These are phyloP conservation scores for Typhlomys cinereus DNA, from an alignment of 2,113 vertebrate genomes.

Conservation along the genomic window DNA sequence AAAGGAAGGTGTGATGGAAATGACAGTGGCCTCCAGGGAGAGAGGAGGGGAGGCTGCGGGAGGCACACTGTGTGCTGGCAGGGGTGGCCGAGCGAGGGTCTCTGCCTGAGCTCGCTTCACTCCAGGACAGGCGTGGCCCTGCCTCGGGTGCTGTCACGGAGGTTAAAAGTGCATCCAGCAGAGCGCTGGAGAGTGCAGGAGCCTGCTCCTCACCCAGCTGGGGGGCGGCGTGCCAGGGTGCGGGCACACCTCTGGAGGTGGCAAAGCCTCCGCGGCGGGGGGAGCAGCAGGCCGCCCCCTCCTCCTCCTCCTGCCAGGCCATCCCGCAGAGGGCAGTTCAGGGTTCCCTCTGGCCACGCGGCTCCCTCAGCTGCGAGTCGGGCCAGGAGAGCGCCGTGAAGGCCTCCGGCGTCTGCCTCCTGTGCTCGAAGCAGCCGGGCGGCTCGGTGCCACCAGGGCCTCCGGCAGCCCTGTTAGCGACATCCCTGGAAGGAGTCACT, in stretches of 20 bases:
- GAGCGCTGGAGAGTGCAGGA: not conserved
- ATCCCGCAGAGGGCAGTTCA: slow-evolving; percentile 71
- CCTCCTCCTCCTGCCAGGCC: not conserved
- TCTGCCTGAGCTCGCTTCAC: not conserved
- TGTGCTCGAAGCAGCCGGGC: not conserved
- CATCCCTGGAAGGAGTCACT: not conserved
- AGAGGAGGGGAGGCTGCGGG: accelerated
- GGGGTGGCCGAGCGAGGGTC: not conserved
- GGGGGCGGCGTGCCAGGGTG: not conserved
- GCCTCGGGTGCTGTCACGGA: not conserved
- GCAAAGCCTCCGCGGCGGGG: too few relatives aligned
- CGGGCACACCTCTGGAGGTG: not conserved
- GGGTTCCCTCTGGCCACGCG: not conserved
- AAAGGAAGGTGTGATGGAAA: not conserved
- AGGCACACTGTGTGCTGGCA: not conserved
- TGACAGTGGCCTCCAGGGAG: not conserved
- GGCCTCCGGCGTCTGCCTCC: not conserved
- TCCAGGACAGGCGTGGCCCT: accelerated
- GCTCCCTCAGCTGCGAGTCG: not conserved
- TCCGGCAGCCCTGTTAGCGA: accelerated
- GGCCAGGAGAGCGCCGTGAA: not conserved
- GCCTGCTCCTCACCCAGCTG: not conserved
- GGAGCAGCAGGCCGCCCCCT: not conserved
- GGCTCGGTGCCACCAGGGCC: not conserved
- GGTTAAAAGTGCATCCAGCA: not conserved